phyloP scores from a whole-genome alignment of 2,113 vertebrate genomes.

The Chlorodrepanis virens region DNA sequence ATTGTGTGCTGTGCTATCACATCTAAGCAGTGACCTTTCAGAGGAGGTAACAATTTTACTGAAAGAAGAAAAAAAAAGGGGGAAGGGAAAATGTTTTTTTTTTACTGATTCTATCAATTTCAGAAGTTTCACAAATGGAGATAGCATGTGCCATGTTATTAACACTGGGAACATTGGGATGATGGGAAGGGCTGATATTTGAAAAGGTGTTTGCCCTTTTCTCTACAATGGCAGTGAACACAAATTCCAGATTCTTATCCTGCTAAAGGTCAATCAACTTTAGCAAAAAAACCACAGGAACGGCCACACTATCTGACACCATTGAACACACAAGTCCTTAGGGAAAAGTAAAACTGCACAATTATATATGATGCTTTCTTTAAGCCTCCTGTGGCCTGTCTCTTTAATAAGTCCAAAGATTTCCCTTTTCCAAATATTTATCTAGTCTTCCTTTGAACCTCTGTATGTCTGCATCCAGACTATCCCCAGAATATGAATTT shows the following conservation, averaged over 20 bases:
- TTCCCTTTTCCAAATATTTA: not conserved
- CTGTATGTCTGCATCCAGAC: not conserved
- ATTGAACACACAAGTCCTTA: not conserved
- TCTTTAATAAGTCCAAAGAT: not conserved
- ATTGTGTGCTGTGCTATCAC: not conserved
- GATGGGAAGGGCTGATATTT: not conserved
- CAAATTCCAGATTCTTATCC: not conserved
- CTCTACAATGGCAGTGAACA: not conserved
- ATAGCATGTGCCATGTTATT: not conserved
- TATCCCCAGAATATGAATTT: not conserved
- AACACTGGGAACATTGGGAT: not conserved
- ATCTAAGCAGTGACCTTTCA: slow-evolving; percentile 12
- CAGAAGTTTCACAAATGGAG: not conserved
- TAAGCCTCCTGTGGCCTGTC: not conserved
- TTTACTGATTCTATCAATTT: not conserved
- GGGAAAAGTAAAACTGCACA: not conserved
- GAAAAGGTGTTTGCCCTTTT: not conserved
- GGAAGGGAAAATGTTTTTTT: accelerated
- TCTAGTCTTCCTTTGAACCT: not conserved
- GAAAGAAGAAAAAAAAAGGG: not conserved
- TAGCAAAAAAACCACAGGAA: not conserved
- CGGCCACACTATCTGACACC: not conserved
- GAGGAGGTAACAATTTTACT: not conserved
- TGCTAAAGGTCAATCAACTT: not conserved
- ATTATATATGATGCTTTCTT: not conserved